These are phyloP conservation scores for Rousettus leschenaultii DNA, from an alignment of 2,113 vertebrate species.

Conservation along the genomic window DNA sequence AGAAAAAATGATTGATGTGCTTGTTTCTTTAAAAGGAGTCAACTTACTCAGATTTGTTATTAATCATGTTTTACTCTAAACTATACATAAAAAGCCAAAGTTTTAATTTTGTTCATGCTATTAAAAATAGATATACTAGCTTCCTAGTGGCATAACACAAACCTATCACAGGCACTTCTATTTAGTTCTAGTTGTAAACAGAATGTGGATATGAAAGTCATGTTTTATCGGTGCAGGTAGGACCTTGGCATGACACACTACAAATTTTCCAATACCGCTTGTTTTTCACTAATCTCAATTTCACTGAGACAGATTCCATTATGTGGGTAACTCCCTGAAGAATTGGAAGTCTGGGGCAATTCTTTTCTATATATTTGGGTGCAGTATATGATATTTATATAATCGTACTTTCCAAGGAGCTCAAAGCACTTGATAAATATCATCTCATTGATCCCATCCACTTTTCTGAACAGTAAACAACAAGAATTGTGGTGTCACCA, in stretches of 20 bases:
- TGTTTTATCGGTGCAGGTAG: background rate
- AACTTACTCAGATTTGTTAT: background rate
- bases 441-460: constrained; percentile 25
- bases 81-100: background rate
- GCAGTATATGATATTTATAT: constrained; percentile 46
- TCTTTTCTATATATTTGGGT: background rate
- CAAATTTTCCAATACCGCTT: background rate
- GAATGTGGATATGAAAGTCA: background rate
- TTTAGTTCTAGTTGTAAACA: background rate
- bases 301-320: background rate
- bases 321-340: background rate
- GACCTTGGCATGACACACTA: background rate
- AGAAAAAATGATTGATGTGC: background rate
- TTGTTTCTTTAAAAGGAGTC: background rate
- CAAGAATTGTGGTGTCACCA: background rate
- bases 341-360: background rate
- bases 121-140: background rate
- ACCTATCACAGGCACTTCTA: background rate
- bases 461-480: constrained; percentile 1
- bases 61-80: background rate
- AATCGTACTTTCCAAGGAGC: background rate
- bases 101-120: background rate
- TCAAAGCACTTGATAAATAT: constrained; percentile 59
- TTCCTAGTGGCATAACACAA: background rate
- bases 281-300: constrained; percentile 33